Conservation (phyloP, 1,140 invertebrate genomes). For the Helicorthomorpha holstii region DNA sequence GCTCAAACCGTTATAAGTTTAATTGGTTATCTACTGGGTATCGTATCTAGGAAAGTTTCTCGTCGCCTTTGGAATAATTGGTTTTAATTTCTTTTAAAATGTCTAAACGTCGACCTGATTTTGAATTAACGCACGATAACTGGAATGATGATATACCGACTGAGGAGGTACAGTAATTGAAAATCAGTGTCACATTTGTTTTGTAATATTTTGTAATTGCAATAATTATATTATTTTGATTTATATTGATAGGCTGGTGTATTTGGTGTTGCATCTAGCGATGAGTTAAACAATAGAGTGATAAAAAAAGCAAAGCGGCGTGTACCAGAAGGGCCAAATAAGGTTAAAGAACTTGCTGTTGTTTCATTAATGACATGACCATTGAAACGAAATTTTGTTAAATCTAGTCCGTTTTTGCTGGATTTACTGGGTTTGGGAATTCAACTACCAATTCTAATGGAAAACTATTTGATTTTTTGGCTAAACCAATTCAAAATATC, state of each 20-base stretch:
- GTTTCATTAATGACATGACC: too few species aligned
- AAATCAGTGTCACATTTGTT: background rate
- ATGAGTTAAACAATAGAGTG: background rate
- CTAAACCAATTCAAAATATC: too few species aligned
- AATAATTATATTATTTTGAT: background rate
- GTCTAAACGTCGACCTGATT: slow-evolving; percentile 59
- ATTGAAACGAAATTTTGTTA: too few species aligned
- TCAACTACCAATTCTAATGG: too few species aligned
- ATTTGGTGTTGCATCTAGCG: background rate
- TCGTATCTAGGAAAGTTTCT: too few species aligned
- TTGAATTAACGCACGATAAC: slow-evolving; percentile 72
- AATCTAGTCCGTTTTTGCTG: slow-evolving; percentile 7
- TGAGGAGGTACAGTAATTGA: slow-evolving; percentile 36
- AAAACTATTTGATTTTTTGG: too few species aligned
- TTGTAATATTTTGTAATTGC: background rate
- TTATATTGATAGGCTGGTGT: slow-evolving; percentile 2
- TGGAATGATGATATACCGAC: slow-evolving; percentile 70
- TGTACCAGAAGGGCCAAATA: background rate
- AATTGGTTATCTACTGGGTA: too few species aligned
- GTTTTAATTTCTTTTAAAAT: too few species aligned
- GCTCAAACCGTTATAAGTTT: too few species aligned
- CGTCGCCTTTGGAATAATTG: too few species aligned
- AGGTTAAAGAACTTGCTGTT: too few species aligned
- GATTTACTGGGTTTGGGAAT: slow-evolving; percentile 11
- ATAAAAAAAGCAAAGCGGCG: slow-evolving; percentile 3